phyloP scores from a whole-genome alignment of 1,140 invertebrate species.

The Diplogasteroides magnus region DNA sequence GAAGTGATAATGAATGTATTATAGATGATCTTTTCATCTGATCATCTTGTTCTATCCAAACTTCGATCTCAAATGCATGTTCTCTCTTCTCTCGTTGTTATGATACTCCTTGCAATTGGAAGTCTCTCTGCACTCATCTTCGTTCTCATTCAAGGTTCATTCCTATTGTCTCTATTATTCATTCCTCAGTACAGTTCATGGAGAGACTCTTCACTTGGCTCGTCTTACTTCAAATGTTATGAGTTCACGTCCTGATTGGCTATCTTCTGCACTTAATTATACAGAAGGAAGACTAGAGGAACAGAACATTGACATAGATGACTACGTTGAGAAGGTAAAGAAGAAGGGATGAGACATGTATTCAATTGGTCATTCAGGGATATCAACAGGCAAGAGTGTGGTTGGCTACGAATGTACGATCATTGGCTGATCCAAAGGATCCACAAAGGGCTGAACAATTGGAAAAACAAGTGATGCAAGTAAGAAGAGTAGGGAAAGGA shows the following conservation, averaged over 20 bases:
- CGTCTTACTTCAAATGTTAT: slow-evolving; percentile 80
- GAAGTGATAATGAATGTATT: neutral
- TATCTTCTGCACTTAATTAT: slow-evolving; percentile 47
- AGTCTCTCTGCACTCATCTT: slow-evolving; percentile 58
- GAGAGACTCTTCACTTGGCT: slow-evolving; percentile 85
- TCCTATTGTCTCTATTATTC: neutral
- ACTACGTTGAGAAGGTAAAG: slow-evolving; percentile 49
- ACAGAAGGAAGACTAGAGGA: slow-evolving; percentile 48
- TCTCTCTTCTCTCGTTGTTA: slow-evolving; percentile 60
- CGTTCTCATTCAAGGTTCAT: slow-evolving; percentile 59
- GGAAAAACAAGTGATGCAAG: slow-evolving; percentile 81
- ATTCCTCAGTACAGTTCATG: slow-evolving; percentile 65
- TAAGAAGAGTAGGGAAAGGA: no score
- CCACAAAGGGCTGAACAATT: slow-evolving; percentile 74
- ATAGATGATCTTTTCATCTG: slow-evolving; percentile 63
- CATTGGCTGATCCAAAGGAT: slow-evolving; percentile 74
- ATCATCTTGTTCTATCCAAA: slow-evolving; percentile 60
- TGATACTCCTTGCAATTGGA: slow-evolving; percentile 58
- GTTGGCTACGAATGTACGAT: slow-evolving; percentile 64
- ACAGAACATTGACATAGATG: slow-evolving; percentile 49
- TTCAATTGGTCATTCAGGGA: slow-evolving; percentile 32
- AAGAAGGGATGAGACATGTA: neutral
- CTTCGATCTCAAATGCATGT: slow-evolving; percentile 55
- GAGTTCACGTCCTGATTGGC: slow-evolving; percentile 52
- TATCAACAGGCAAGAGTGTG: slow-evolving; percentile 51